Evolutionary conservation across 2,888 invertebrate genomes (phyloP), one percentile per base, ranked within the genome.

Genomic region (Rapana venosa): DNA sequence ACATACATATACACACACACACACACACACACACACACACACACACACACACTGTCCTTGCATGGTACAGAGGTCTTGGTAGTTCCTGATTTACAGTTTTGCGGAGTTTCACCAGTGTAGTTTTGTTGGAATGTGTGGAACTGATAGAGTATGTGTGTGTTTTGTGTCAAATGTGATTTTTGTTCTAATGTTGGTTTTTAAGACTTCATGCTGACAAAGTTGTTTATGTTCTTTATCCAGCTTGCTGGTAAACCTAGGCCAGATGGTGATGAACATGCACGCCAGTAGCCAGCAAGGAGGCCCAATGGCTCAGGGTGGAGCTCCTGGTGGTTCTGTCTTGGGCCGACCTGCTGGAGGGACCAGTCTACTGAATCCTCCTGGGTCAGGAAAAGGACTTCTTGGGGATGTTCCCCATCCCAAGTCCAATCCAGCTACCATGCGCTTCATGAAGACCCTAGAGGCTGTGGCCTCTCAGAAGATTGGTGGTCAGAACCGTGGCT

Each of bases 201-300:
- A 47, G 8, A 47, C 47, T 47, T 47, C 47, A 5, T 47, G 47
- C 47, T 66, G 66, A 66, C 66, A 66, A n/a, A n/a, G 15, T 77
- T 5, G 30, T n/a, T 35, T 17, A 35, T 79, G 35, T 35, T 83
- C 35, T 66, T 15, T 84, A n/a, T 70, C n/a, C 56, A 91, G 93
- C 56, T 92, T 92, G 79, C 92, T 95, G 66, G 92, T 92, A 90
- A 94, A 93, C 85, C 92, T 95, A 6, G 95, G 95, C 2, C 93
- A 94, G 91, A 90, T 94, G 32, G 92, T 94, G 91, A 92, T 93
- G 70, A 92, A 92, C 89, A 91, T 94, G 90, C 91, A 91, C 77
- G 88, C 87, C 83, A 90, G 58, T 30, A 79, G 15, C n/a, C 83
- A 58, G 36, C 85, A 84, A 2, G 74, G n/a, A 26, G 70, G 70